Percentiles rank a stretch among this genome's conserved stretches.
Conservation (phyloP, 92 coral and sea anemone species). For the Zoanthus sansibaricus region DNA sequence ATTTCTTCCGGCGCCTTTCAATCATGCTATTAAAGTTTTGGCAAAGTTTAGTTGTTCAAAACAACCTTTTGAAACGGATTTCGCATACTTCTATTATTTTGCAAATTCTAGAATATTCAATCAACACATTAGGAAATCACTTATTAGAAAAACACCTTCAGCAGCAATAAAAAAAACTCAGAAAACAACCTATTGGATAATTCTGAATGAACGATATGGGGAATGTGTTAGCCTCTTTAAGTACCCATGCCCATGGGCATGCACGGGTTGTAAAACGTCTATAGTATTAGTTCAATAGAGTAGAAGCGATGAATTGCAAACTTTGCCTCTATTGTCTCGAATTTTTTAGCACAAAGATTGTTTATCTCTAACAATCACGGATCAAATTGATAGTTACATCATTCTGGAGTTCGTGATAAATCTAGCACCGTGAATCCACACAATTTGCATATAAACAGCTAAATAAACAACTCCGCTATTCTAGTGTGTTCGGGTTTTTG, state of each 20-base stretch:
- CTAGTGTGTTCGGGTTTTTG: constrained; percentile 1
- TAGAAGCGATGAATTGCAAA: background rate
- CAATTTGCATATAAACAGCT: constrained; percentile 13
- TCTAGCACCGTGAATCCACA: background rate
- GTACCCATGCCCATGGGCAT: background rate
- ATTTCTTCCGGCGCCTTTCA: background rate
- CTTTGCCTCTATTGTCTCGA: background rate
- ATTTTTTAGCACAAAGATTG: background rate
- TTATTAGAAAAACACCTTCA: background rate
- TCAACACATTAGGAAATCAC: background rate
- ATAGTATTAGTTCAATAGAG: background rate
- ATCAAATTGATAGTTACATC: background rate
- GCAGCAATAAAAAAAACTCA: background rate
- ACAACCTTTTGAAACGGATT: background rate
- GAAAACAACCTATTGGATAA: background rate
- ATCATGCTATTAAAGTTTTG: background rate
- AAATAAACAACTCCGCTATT: background rate
- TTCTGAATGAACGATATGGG: background rate
- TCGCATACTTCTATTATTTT: constrained; percentile 4
- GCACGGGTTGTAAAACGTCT: background rate
- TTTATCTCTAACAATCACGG: background rate
- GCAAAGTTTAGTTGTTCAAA: background rate
- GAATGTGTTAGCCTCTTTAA: background rate
- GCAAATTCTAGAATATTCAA: background rate
- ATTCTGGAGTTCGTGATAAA: background rate